These are phyloP conservation scores for Glaucopsyche alexis DNA, from an alignment of 2,888 invertebrate species.

Conservation along the genomic window DNA sequence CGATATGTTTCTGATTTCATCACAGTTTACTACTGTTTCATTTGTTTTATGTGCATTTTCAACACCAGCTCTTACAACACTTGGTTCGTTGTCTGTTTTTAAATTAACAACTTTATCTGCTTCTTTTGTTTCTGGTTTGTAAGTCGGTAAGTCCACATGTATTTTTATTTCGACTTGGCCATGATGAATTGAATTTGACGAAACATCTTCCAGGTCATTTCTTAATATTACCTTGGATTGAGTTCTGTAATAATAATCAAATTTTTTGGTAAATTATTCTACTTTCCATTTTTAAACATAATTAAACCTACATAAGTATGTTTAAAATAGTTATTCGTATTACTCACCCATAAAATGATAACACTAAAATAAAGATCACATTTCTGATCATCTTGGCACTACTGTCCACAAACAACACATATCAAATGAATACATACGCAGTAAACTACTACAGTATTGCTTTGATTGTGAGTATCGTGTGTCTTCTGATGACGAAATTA, in stretches of 20 bases:
- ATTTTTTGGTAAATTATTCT: not conserved
- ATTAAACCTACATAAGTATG: not conserved
- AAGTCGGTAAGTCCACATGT: conserved; percentile 33
- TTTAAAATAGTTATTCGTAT: not conserved
- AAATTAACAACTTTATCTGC: conserved; percentile 20
- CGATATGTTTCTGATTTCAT: conserved; percentile 14
- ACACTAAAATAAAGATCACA: conserved; percentile 41
- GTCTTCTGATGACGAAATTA: conserved; percentile 14
- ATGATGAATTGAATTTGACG: conserved; percentile 31
- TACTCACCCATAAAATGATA: conserved; percentile 39
- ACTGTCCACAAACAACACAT: conserved; percentile 24
- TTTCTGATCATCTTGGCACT: conserved; percentile 33
- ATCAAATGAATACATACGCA: not conserved
- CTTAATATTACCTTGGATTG: conserved; percentile 48
- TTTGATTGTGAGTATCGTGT: conserved; percentile 17
- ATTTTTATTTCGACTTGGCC: conserved; percentile 27
- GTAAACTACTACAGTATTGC: not conserved
- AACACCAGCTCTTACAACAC: not conserved
- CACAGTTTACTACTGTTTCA: not conserved
- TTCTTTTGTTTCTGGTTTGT: conserved; percentile 31
- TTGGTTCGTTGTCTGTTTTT: conserved; percentile 20
- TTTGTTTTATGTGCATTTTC: not conserved
- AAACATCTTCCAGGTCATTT: conserved; percentile 34
- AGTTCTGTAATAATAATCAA: conserved; percentile 47
- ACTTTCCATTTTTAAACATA: not conserved